Evolutionary conservation across 2,888 invertebrate species (phyloP).

Genomic region (Leuctra nigra): DNA sequence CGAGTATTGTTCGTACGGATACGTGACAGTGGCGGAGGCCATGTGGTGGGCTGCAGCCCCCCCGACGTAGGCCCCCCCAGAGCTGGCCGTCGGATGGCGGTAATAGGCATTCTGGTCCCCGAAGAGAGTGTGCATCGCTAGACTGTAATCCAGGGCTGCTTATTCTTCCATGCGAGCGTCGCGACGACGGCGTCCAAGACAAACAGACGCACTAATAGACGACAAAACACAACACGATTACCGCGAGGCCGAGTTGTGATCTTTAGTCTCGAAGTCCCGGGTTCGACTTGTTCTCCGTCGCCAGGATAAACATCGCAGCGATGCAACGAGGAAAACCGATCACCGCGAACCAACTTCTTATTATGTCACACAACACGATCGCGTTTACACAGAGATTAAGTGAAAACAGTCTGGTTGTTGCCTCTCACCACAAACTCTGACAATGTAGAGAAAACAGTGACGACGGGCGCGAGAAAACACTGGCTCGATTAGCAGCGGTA

Average conservation of each 20-base stretch:
- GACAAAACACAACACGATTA: slow-evolving; percentile 5
- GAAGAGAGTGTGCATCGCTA: slow-evolving; percentile 78
- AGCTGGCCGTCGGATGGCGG: slow-evolving; percentile 58
- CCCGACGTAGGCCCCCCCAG: slow-evolving; percentile 43
- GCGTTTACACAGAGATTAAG: slow-evolving; percentile 69
- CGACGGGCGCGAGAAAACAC: slow-evolving; percentile 44
- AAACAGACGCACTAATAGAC: slow-evolving; percentile 9
- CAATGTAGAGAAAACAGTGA: slow-evolving; percentile 33
- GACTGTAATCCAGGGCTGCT: slow-evolving; percentile 21
- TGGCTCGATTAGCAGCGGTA: slow-evolving; percentile 43
- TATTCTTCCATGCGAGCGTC: background rate
- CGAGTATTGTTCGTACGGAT: slow-evolving; percentile 78
- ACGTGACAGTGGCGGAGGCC: slow-evolving; percentile 42
- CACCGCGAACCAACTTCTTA: slow-evolving; percentile 43
- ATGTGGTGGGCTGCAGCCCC: slow-evolving; percentile 33
- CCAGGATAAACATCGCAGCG: slow-evolving; percentile 23
- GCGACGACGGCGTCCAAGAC: slow-evolving; percentile 6
- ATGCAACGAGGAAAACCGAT: too few species aligned
- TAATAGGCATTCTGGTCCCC: slow-evolving; percentile 90
- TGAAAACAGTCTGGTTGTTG: slow-evolving; percentile 48
- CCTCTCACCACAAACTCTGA: slow-evolving; percentile 39
- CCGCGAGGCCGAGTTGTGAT: background rate
- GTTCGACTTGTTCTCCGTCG: slow-evolving; percentile 4
- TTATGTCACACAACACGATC: slow-evolving; percentile 77
- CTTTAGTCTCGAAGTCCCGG: background rate